Evolutionary conservation across 1,140 invertebrate genomes (phyloP).

Genomic region (Akabosia matsudoensis): DNA sequence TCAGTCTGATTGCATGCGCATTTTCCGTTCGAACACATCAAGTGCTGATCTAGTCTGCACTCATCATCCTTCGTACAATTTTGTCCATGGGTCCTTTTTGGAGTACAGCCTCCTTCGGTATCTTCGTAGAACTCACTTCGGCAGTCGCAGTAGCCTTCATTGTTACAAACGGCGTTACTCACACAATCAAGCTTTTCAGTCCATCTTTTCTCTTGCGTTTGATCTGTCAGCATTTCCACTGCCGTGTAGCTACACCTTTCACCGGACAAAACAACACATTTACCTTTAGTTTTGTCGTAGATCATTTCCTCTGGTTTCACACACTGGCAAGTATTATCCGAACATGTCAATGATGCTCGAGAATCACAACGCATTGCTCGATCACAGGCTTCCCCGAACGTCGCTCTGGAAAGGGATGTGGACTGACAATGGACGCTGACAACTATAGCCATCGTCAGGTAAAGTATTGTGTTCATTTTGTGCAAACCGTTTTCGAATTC

Average conservation of each 20-base stretch:
- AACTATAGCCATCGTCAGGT: not conserved
- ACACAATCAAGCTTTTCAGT: conserved; percentile 5
- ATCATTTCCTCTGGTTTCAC: not conserved
- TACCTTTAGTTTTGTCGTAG: not conserved
- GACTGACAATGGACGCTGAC: not conserved
- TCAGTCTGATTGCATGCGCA: not conserved
- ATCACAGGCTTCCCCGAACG: conserved; percentile 8
- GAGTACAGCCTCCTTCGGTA: not conserved
- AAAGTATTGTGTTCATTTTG: too few relatives aligned
- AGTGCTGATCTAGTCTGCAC: not conserved
- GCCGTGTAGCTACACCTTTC: conserved; percentile 12
- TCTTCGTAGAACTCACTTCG: not conserved
- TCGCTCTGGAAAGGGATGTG: not conserved
- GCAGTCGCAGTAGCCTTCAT: conserved; percentile 7
- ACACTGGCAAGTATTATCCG: not conserved
- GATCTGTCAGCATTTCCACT: not conserved
- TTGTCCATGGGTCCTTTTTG: not conserved
- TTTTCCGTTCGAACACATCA: not conserved
- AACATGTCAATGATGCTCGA: not conserved
- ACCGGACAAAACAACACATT: not conserved
- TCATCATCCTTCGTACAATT: not conserved
- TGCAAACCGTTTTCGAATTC: too few relatives aligned
- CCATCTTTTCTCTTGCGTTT: conserved; percentile 8
- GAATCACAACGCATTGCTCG: not conserved
- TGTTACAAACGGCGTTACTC: not conserved